Evolutionary conservation across 2,888 invertebrate species (phyloP).

Genomic region (Chirona hameri): DNA sequence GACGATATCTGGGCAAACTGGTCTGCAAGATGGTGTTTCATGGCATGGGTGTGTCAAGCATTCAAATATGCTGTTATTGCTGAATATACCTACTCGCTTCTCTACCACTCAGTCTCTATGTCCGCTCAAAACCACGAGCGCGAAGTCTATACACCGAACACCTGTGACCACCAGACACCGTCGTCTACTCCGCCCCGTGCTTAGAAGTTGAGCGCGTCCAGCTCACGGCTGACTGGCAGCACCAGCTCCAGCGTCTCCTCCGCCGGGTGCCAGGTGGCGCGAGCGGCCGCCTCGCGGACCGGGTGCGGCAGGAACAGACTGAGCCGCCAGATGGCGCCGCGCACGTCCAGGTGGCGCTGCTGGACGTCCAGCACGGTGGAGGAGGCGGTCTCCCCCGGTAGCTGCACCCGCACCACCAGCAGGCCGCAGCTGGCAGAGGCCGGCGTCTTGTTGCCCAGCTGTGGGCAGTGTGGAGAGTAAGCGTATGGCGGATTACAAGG

Average conservation of each 20-base stretch:
- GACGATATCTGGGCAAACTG: too few relatives aligned
- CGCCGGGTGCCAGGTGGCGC: conserved; percentile 71
- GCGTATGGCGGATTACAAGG: too few relatives aligned
- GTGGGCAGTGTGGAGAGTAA: conserved; percentile 35
- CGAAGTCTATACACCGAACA: too few relatives aligned
- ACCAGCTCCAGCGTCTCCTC: conserved; percentile 65
- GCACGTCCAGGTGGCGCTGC: conserved; percentile 59
- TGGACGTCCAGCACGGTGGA: conserved; percentile 67
- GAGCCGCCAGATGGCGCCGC: conserved; percentile 63
- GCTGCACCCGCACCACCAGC: conserved; percentile 68
- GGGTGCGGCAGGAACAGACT: conserved; percentile 74
- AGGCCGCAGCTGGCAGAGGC: conserved; percentile 81
- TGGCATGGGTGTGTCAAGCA: too few relatives aligned
- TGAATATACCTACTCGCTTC: too few relatives aligned
- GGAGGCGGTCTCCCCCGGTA: conserved; percentile 71
- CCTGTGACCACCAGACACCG: too few relatives aligned
- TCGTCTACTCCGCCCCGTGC: not conserved
- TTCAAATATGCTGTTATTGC: too few relatives aligned
- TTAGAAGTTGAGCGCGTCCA: conserved; percentile 82
- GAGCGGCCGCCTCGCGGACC: conserved; percentile 74
- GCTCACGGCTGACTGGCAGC: conserved; percentile 70
- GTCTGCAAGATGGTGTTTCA: too few relatives aligned
- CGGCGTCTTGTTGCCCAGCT: conserved; percentile 77
- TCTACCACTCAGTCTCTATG: too few relatives aligned
- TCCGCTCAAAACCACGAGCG: too few relatives aligned